These are phyloP conservation scores for Drosophila limbata DNA, from an alignment of 2,888 invertebrate genomes.

Conservation along the genomic window DNA sequence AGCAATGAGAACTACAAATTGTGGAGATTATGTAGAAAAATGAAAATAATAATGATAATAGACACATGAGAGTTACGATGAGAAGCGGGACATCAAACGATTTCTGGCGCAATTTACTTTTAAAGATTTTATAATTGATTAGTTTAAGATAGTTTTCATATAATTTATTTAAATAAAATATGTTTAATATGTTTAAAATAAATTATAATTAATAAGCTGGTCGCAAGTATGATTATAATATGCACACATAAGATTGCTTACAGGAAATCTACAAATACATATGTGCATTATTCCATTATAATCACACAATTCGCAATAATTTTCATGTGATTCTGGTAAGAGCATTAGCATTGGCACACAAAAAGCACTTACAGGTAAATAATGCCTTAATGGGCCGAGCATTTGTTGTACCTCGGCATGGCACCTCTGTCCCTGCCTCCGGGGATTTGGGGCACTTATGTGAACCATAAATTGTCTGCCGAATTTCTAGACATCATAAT, in stretches of 20 bases:
- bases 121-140: too few relatives aligned
- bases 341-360: constrained; percentile 40
- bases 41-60: not conserved
- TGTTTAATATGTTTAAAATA: not conserved
- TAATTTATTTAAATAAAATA: not conserved
- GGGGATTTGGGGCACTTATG: constrained; percentile 34
- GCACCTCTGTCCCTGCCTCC: not conserved
- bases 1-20: constrained; percentile 3
- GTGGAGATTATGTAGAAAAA: not conserved
- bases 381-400: constrained; percentile 51
- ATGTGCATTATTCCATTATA: not conserved
- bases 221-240: not conserved
- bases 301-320: not conserved
- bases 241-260: not conserved
- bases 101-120: too few relatives aligned
- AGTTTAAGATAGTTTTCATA: not conserved
- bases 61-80: not conserved
- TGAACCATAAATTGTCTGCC: constrained; percentile 72
- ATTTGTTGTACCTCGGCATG: constrained; percentile 30
- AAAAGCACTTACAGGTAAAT: constrained; percentile 48
- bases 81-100: not conserved
- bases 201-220: not conserved
- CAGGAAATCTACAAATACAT: not conserved
- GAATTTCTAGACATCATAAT: constrained; percentile 75
- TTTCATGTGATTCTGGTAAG: not conserved